phyloP scores from a whole-genome alignment of 2,113 vertebrate species.

The Zosterops japonicus region DNA sequence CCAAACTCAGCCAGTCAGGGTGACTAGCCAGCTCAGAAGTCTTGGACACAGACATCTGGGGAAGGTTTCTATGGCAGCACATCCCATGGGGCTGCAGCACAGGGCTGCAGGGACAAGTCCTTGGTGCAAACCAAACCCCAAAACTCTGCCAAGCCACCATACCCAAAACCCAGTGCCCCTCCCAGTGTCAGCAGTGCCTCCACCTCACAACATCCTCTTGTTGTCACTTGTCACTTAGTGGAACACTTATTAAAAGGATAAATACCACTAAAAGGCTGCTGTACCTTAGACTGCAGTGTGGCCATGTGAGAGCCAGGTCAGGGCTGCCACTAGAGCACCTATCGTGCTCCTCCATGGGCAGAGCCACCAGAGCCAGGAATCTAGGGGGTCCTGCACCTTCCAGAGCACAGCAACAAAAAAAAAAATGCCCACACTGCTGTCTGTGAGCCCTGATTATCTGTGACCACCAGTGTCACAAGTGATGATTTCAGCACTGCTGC shows the following conservation, averaged over 20 bases:
- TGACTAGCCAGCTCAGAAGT: not conserved
- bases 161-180: not conserved
- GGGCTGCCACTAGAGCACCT: not conserved
- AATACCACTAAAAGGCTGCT: not conserved
- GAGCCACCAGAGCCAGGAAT: not conserved
- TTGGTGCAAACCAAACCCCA: not conserved
- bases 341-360: not conserved
- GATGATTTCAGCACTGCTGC: conserved; percentile 9
- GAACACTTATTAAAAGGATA: not conserved
- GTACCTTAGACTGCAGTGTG: not conserved
- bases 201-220: not conserved
- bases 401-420: not conserved
- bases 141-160: not conserved
- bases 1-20: not conserved
- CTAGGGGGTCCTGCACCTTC: not conserved
- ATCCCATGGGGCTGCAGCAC: not conserved
- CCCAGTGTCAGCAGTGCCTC: not conserved
- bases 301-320: accelerated
- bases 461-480: conserved; percentile 51
- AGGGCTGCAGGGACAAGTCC: not conserved
- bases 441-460: not conserved
- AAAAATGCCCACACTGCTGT: not conserved
- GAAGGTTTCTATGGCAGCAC: not conserved
- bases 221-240: not conserved
- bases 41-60: not conserved